Evolutionary conservation across 2,888 invertebrate species (phyloP).

Genomic region (Zele albiditarsus): DNA sequence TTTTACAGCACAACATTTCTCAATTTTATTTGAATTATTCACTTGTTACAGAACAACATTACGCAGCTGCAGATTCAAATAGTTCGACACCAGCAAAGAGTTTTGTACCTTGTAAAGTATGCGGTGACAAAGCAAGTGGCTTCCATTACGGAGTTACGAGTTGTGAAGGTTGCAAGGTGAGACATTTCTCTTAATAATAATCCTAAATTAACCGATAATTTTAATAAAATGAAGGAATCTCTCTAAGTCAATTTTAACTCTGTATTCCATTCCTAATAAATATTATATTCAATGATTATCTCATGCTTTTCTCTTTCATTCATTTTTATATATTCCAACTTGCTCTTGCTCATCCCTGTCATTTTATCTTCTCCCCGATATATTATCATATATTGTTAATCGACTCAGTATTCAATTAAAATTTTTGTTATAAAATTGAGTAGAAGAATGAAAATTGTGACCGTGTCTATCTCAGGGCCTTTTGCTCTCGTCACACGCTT

Average conservation of each 20-base stretch:
- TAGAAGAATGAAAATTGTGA: too few species aligned
- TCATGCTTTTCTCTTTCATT: neutral
- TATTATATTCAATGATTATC: neutral
- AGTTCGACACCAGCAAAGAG: conserved; percentile 87
- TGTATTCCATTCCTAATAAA: too few species aligned
- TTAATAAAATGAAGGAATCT: too few species aligned
- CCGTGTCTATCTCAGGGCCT: neutral
- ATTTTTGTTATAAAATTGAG: too few species aligned
- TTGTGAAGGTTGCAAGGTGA: conserved; percentile 98
- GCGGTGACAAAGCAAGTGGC: conserved; percentile 95
- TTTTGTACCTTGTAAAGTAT: conserved; percentile 96
- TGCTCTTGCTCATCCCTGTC: too few species aligned
- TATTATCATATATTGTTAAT: too few species aligned
- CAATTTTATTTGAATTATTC: conserved; percentile 32
- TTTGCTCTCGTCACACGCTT: neutral
- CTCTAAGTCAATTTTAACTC: too few species aligned
- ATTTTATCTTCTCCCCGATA: too few species aligned
- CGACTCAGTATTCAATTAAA: too few species aligned
- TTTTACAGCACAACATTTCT: neutral
- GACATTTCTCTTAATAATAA: conserved; percentile 48
- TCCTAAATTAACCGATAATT: neutral
- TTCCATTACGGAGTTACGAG: conserved; percentile 99
- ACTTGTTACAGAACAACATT: conserved; percentile 79
- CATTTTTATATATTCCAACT: neutral
- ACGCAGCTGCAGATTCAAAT: conserved; percentile 86